These are phyloP conservation scores for Misgurnus mizolepis DNA, from an alignment of 2,113 vertebrate genomes.

Conservation along the genomic window DNA sequence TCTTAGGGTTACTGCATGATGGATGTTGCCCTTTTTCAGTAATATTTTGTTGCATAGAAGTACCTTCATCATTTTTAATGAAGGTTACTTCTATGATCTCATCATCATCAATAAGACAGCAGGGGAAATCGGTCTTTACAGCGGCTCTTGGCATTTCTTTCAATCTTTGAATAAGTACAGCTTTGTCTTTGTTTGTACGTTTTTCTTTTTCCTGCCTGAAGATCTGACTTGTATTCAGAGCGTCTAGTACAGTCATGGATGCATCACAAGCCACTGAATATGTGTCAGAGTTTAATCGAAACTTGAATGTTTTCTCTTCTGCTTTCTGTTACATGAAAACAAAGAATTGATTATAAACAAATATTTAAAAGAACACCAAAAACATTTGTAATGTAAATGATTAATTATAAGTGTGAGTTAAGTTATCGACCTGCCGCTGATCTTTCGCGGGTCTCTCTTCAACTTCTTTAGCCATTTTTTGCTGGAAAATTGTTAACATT, in stretches of 20 bases:
- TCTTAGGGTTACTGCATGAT: background rate
- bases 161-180: constrained; percentile 15
- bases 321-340: constrained; percentile 7
- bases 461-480: no score
- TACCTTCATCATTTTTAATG: background rate
- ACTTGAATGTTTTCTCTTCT: constrained; percentile 8
- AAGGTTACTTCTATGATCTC: constrained; percentile 36
- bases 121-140: constrained; percentile 26
- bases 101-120: constrained; percentile 16
- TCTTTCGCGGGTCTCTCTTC: no score
- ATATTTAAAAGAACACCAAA: no score
- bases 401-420: background rate
- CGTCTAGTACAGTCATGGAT: background rate
- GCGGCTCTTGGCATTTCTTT: background rate
- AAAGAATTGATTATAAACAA: background rate
- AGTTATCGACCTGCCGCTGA: background rate
- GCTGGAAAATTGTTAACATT: no score
- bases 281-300: fast-evolving
- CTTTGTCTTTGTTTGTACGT: background rate
- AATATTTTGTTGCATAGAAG: no score
- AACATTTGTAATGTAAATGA: no score
- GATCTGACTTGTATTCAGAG: background rate
- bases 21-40: no score
- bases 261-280: background rate
- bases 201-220: background rate